Base-by-base conservation (phyloP, 2,113 vertebrate species). In the Phycodurus eques region DNA sequence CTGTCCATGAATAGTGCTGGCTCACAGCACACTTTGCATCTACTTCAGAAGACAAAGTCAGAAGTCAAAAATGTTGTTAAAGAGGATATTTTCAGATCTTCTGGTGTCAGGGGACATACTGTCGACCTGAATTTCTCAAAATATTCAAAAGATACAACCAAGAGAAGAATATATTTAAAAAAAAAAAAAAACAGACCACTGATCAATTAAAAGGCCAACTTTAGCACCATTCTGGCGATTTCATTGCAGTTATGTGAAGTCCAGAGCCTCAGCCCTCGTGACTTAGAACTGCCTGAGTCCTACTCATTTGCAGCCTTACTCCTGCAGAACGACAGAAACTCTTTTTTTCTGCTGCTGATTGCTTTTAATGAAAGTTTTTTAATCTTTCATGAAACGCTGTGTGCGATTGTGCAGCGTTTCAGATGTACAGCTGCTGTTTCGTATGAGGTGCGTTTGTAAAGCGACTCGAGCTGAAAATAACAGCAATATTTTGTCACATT, bases 291-390 rank as follows among this genome's bases (percentile, higher is more conserved):
- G 75, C 77, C 78, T 81, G 68, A 81, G 75, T 72, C 79, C 77
- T 39, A 60, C 73, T 83, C 67, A 74, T 87, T 78, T 81, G 70
- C 61, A 70, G 72, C 13, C 82, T 80, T 77, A 44, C 77, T 70
- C 71, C 77, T 59, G 57, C 70, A 75, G 74, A 77, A 73, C 79
- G 85, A 88, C 82, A 87, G 76, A 84, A 85, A 90, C 64, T 59
- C 82, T 87, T 83, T 43, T 73, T 72, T 83, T 39, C 42, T 46
- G 63, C 63, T 27, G 43, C 44, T 8, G 22, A 27, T 66, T 31
- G 64, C 7, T 46, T 66, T 49, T 27, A 8, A 43, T n/a, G 20
- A 43, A 43, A 64, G 61, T n/a, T 43, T 0, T 17, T 10, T 19
- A 39, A 42, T 43, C 19, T 64, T 22, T 43, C 62, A 43, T 43